Percentiles rank a stretch among this genome's conserved stretches.
Conservation (phyloP, 2,113 vertebrate species). For the Hemibagrus wyckioides region DNA sequence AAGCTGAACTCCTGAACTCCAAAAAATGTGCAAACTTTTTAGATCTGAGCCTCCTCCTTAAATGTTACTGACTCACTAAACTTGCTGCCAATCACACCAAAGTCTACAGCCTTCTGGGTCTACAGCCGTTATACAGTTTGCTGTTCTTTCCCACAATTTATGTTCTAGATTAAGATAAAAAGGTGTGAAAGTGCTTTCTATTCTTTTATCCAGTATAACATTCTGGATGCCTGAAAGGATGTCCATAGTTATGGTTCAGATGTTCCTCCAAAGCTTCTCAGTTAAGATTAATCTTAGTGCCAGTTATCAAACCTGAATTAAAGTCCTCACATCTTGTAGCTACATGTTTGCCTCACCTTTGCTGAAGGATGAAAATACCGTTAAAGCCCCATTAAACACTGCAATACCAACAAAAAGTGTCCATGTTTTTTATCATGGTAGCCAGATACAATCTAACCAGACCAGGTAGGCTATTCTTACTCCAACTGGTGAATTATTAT, state of each 20-base stretch:
- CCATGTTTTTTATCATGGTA: not conserved
- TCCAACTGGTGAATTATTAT: not conserved
- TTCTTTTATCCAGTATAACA: too few relatives aligned
- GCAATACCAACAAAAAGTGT: not conserved
- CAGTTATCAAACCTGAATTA: not conserved
- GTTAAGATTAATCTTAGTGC: not conserved
- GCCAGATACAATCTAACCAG: not conserved
- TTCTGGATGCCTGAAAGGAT: not conserved
- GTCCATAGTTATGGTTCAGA: not conserved
- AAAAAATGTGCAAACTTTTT: not conserved
- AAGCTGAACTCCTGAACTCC: not conserved
- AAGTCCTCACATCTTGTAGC: not conserved
- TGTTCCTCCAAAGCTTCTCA: not conserved
- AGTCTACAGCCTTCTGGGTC: not conserved
- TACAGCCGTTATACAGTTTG: not conserved
- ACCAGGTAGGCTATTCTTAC: not conserved
- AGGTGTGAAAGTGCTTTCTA: not conserved
- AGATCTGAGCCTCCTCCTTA: not conserved
- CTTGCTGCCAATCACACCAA: not conserved
- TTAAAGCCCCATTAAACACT: not conserved
- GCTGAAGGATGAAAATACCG: not conserved
- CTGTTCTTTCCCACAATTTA: not conserved
- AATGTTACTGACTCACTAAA: not conserved
- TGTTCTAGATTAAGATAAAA: not conserved
- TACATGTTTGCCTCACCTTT: not conserved